A percentile compares a stretch with the other conserved stretches of the same genome.
phyloP scores from a whole-genome alignment of 2,888 invertebrate genomes.

The Ichneumoninae sp. region DNA sequence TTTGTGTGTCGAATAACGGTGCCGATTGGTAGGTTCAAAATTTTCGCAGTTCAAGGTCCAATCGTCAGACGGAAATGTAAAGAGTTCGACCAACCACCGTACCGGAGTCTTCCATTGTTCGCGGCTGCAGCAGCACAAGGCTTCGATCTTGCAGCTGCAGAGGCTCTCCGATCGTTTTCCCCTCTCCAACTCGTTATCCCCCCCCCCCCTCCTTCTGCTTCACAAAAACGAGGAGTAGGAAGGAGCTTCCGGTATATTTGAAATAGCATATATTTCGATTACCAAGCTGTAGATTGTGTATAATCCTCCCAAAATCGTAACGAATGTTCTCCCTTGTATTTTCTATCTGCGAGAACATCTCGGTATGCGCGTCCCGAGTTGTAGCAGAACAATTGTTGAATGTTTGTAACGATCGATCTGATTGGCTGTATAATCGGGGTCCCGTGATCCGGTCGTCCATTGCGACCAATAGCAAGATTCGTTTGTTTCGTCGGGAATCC shows the following conservation, averaged over 20 bases:
- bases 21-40: not conserved
- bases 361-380: conserved; percentile 7
- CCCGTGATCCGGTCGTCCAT: conserved; percentile 5
- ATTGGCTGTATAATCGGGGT: conserved; percentile 53
- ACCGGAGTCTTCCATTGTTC: not conserved
- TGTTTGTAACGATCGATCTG: conserved; percentile 27
- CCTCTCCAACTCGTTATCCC: not conserved
- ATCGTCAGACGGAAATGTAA: not conserved
- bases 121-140: not conserved
- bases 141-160: not conserved
- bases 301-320: conserved; percentile 2
- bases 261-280: not conserved
- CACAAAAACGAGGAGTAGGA: not conserved
- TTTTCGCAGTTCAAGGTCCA: not conserved
- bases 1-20: not conserved
- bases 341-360: not conserved
- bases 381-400: not conserved
- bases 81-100: not conserved
- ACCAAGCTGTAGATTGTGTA: not conserved
- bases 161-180: not conserved
- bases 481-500: conserved; percentile 64
- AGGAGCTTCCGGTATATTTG: not conserved
- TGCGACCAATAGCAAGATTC: conserved; percentile 65
- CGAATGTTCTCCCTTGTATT: not conserved
- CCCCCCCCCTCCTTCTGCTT: not conserved